Evolutionary conservation across 2,113 vertebrate species (phyloP).

Genomic region (Chionis minor): DNA sequence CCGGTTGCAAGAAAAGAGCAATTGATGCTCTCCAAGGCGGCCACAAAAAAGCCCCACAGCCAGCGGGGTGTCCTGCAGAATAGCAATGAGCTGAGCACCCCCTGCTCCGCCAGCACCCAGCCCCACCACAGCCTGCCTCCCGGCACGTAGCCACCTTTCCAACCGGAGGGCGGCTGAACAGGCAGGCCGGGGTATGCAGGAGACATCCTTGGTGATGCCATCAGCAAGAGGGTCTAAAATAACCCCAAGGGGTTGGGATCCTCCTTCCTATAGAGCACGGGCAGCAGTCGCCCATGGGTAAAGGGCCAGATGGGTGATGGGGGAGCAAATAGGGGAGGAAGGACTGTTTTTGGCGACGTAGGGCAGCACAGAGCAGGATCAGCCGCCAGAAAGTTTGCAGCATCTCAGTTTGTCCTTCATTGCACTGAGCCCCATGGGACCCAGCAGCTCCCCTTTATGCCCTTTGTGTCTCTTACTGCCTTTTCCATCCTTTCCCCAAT

Average conservation of each 20-base stretch:
- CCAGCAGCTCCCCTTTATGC: accelerated
- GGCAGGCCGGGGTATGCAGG: not conserved
- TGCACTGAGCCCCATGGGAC: not conserved
- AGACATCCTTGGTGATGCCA: not conserved
- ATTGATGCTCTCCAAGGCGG: not conserved
- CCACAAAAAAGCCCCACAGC: not conserved
- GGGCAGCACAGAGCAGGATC: not conserved
- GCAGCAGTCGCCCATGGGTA: not conserved
- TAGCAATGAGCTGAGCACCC: not conserved
- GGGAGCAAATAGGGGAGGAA: not conserved
- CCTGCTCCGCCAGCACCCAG: not conserved
- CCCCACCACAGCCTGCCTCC: not conserved
- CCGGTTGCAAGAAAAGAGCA: not conserved
- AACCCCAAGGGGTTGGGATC: not conserved
- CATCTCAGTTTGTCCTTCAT: not conserved
- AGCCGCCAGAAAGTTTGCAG: not conserved
- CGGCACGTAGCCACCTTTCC: accelerated
- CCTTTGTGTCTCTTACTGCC: not conserved
- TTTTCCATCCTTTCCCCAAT: not conserved
- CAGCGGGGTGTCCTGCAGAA: not conserved
- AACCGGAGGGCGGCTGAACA: accelerated
- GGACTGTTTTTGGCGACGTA: accelerated
- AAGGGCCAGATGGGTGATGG: not conserved
- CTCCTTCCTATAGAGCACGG: not conserved
- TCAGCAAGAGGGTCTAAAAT: not conserved